A percentile compares a stretch with the other conserved stretches of the same genome.
Conservation (phyloP, 2,113 vertebrate species). For the Syngnathus scovelli region DNA sequence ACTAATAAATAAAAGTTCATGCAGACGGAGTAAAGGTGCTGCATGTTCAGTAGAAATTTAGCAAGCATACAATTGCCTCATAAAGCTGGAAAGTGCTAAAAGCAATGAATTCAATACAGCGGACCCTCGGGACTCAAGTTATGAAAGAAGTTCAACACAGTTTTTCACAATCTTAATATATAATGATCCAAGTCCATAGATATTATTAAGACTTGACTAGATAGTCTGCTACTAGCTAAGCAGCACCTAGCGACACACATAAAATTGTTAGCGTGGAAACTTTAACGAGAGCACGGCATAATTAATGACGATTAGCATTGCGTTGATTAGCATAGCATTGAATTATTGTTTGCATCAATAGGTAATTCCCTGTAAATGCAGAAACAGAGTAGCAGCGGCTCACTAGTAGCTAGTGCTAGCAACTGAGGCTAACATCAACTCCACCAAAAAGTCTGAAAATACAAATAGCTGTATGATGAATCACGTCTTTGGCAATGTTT, state of each 20-base stretch:
- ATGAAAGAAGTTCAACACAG: not conserved
- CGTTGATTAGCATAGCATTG: not conserved
- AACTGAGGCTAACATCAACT: too few species aligned
- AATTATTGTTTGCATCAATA: not conserved
- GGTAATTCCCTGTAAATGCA: not conserved
- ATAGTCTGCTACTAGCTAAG: not conserved
- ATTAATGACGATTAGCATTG: not conserved
- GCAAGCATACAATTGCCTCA: slow-evolving; percentile 43
- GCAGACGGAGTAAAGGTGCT: slow-evolving; percentile 25
- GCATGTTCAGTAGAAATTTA: slow-evolving; percentile 42
- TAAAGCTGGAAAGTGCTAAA: slow-evolving; percentile 18
- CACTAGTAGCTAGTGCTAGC: not conserved
- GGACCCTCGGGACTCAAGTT: not conserved
- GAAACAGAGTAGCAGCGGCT: not conserved
- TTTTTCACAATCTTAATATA: not conserved
- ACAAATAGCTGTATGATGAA: not conserved
- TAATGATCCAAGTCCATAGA: not conserved
- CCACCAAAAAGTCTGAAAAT: not conserved
- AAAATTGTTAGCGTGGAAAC: too few species aligned
- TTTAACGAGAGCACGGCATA: not conserved
- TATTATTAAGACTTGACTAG: too few species aligned
- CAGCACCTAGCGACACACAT: not conserved
- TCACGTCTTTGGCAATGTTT: not conserved
- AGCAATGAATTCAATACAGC: slow-evolving; percentile 21
- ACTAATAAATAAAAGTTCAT: slow-evolving; percentile 27